These are phyloP conservation scores for Drosophila engyochracea DNA, from an alignment of 2,888 invertebrate genomes.

Conservation along the genomic window DNA sequence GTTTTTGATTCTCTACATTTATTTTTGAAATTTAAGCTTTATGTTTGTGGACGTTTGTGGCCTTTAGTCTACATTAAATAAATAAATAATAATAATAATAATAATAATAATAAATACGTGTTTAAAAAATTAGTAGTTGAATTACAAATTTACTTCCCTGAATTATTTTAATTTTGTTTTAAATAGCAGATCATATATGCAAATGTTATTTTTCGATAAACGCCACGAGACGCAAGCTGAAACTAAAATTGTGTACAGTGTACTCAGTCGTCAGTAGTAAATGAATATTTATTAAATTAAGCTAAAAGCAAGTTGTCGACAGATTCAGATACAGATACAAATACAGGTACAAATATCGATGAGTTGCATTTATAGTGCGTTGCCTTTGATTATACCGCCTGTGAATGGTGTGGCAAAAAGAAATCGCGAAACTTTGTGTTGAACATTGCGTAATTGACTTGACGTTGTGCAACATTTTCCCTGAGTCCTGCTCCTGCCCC, in stretches of 20 bases:
- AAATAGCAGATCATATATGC: no score
- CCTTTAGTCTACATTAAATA: background rate
- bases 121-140: background rate
- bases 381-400: conserved; percentile 65
- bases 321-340: conserved; percentile 18
- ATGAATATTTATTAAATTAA: conserved; percentile 31
- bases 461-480: conserved; percentile 56
- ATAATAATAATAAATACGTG: no score
- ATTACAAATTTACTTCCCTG: background rate
- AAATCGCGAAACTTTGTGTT: conserved; percentile 55
- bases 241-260: background rate
- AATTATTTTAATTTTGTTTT: no score
- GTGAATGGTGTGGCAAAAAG: conserved; percentile 30
- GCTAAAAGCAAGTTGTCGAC: conserved; percentile 22
- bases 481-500: conserved; percentile 9
- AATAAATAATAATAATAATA: no score
- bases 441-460: conserved; percentile 73
- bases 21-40: background rate
- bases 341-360: conserved; percentile 43
- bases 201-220: background rate
- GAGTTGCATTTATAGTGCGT: conserved; percentile 26
- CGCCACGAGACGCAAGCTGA: background rate
- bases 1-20: background rate
- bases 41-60: background rate
- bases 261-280: background rate